A percentile compares a stretch with the other conserved stretches of the same genome.
Conservation (phyloP, 2,888 invertebrate genomes). For the Xestobium rufovillosum region DNA sequence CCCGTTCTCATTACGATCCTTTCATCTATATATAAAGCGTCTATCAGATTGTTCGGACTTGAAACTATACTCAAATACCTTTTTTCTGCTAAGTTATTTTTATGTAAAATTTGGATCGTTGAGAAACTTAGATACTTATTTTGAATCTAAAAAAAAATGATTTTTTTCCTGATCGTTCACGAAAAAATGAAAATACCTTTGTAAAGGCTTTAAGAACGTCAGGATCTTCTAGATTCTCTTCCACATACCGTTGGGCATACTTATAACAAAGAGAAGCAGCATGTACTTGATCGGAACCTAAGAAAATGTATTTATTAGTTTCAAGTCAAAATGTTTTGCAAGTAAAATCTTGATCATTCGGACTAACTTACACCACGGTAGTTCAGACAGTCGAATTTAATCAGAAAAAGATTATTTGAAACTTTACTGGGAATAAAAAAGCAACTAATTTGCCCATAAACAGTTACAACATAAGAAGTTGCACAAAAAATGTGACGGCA, state of each 20-base stretch:
- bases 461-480: too few relatives aligned
- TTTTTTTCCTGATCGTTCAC: conserved; percentile 13
- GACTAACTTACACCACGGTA: too few relatives aligned
- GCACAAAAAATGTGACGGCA: too few relatives aligned
- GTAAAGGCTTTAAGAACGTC: conserved; percentile 28
- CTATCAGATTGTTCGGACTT: conserved; percentile 41
- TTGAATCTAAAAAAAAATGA: conserved; percentile 37
- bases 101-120: conserved; percentile 44
- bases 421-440: too few relatives aligned
- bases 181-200: conserved; percentile 22
- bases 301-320: conserved; percentile 10
- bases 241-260: conserved; percentile 40
- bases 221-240: conserved; percentile 20
- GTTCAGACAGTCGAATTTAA: not conserved
- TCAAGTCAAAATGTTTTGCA: not conserved
- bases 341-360: not conserved
- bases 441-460: too few relatives aligned
- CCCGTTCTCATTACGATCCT: conserved; percentile 41
- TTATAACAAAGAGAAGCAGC: conserved; percentile 45
- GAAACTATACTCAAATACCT: conserved; percentile 42
- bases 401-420: not conserved
- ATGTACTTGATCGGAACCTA: conserved; percentile 47
- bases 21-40: conserved; percentile 44
- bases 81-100: conserved; percentile 40
- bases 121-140: conserved; percentile 43